Percentiles rank a stretch among this genome's conserved stretches.
phyloP scores from a whole-genome alignment of 2,888 invertebrate species.

The Coenonympha glycerion region DNA sequence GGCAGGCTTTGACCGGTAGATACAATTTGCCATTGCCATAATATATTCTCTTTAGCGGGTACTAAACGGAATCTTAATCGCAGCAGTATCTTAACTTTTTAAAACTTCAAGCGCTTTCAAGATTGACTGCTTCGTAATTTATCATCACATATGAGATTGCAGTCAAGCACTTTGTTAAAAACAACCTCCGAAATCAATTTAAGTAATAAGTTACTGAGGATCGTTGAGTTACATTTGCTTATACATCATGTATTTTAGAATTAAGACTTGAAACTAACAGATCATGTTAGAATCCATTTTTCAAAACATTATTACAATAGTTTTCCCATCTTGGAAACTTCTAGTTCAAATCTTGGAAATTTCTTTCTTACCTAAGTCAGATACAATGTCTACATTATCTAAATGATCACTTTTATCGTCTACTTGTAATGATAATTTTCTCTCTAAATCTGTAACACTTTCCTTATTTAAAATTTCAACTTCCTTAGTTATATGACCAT shows the following conservation, averaged over 20 bases:
- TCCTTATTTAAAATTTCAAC: no score
- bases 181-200: neutral
- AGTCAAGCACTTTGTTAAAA: no score
- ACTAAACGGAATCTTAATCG: no score
- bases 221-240: neutral
- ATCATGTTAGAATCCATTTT: neutral
- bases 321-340: no score
- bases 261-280: neutral
- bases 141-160: no score
- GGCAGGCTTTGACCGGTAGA: no score
- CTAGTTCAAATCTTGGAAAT: constrained; percentile 2
- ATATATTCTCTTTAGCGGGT: no score
- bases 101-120: no score
- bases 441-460: neutral
- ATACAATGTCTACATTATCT: neutral
- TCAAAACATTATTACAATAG: neutral
- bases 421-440: neutral
- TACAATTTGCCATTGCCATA: no score
- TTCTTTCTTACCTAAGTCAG: neutral
- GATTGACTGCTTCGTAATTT: no score
- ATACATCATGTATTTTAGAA: neutral
- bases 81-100: no score
- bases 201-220: neutral
- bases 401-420: neutral
- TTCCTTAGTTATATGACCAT: neutral